phyloP scores from a whole-genome alignment of 2,888 invertebrate genomes.

The Amiota communis region DNA sequence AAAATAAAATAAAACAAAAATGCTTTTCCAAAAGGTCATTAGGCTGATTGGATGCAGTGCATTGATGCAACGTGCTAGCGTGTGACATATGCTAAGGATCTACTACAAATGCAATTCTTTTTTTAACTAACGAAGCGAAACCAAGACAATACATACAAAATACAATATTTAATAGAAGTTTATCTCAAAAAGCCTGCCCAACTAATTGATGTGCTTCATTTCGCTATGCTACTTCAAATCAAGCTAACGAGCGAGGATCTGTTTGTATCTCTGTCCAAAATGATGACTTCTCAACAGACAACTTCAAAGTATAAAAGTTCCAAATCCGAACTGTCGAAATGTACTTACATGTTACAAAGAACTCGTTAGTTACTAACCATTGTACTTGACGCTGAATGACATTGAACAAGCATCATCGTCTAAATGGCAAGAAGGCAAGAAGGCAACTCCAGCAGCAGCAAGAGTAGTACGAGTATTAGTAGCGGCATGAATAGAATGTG shows the following conservation, averaged over 20 bases:
- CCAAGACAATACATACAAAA: no score
- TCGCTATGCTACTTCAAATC: not conserved
- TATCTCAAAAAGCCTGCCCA: not conserved
- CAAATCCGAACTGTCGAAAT: not conserved
- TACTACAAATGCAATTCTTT: no score
- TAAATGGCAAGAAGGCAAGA: not conserved
- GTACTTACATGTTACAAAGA: not conserved
- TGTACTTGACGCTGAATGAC: conserved; percentile 21
- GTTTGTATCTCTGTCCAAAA: not conserved
- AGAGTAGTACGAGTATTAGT: not conserved
- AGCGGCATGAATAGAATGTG: not conserved
- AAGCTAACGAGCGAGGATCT: not conserved
- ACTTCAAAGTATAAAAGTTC: not conserved
- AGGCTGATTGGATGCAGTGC: conserved; percentile 4
- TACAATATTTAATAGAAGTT: no score
- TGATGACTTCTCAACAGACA: not conserved
- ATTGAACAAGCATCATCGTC: conserved; percentile 1
- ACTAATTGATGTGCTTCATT: conserved; percentile 5
- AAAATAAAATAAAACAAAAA: not conserved
- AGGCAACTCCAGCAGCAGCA: not conserved
- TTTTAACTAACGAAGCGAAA: no score
- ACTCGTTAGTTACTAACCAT: not conserved
- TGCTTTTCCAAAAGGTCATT: conserved; percentile 7
- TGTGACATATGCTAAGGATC: no score
- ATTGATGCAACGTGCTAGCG: not conserved